Conservation (phyloP, 2,113 vertebrate genomes). For the Mesocricetus auratus region DNA sequence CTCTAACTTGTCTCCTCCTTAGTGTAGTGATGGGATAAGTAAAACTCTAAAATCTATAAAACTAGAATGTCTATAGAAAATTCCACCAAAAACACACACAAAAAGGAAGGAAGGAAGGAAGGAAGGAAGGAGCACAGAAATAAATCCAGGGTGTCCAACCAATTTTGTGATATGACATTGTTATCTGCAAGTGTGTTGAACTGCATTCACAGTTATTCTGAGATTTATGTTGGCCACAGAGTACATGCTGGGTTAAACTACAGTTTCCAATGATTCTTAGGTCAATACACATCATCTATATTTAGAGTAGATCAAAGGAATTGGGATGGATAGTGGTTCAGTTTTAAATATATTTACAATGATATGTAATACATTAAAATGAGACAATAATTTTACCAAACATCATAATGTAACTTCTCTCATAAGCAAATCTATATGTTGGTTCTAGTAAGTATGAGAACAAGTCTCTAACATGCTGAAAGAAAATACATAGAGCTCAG, state of each 20-base stretch:
- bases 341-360: slow-evolving; percentile 38
- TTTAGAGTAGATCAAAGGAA: not conserved
- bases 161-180: not conserved
- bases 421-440: not conserved
- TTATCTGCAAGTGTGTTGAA: not conserved
- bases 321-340: not conserved
- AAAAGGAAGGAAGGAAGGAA: not conserved
- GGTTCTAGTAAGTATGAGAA: not conserved
- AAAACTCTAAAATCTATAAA: slow-evolving; percentile 7
- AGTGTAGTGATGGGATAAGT: not conserved
- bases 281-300: not conserved
- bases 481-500: not conserved
- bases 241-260: not conserved
- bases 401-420: not conserved
- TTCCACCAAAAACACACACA: not conserved
- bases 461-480: not conserved
- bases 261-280: not conserved
- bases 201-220: not conserved
- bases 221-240: not conserved
- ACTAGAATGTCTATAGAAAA: not conserved
- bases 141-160: not conserved
- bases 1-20: not conserved
- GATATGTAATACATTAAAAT: slow-evolving; percentile 48
- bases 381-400: not conserved
- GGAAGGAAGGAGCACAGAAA: not conserved